Evolutionary conservation across 2,113 vertebrate genomes (phyloP).

Genomic region (Cinclus cinclus): DNA sequence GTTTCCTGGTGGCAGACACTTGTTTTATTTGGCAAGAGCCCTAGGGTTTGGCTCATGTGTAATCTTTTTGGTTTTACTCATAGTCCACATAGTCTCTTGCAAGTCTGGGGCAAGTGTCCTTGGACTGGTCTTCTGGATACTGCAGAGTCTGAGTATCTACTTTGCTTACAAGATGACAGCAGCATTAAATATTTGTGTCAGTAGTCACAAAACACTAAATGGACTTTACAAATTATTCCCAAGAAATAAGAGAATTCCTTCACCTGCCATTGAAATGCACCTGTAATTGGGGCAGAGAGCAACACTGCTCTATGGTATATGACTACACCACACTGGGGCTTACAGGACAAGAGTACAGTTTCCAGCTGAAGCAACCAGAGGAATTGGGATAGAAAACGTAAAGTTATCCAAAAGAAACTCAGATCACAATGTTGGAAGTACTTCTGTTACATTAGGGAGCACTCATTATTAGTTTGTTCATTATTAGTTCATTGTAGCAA

Average conservation of each 20-base stretch:
- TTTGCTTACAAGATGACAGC: neutral
- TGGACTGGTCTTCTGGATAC: neutral
- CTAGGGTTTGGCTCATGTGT: neutral
- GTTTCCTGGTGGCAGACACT: neutral
- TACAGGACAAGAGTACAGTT: neutral
- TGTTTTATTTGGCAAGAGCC: neutral
- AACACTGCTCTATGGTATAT: fast-evolving
- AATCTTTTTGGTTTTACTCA: neutral
- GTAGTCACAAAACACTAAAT: neutral
- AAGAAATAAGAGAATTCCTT: neutral
- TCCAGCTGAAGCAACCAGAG: neutral
- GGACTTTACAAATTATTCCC: neutral
- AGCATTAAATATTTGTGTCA: neutral
- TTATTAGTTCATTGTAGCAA: neutral
- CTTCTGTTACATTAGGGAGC: neutral
- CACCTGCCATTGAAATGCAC: neutral
- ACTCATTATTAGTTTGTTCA: neutral
- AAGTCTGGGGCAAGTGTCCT: neutral
- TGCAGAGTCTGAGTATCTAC: neutral
- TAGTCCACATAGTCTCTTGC: neutral
- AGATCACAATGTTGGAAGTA: neutral
- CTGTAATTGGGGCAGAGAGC: neutral
- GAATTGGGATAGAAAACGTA: neutral
- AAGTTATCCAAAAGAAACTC: neutral
- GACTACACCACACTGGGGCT: neutral